phyloP scores from a whole-genome alignment of 2,797 vertebrate genomes.

The Limosa lapponica region DNA sequence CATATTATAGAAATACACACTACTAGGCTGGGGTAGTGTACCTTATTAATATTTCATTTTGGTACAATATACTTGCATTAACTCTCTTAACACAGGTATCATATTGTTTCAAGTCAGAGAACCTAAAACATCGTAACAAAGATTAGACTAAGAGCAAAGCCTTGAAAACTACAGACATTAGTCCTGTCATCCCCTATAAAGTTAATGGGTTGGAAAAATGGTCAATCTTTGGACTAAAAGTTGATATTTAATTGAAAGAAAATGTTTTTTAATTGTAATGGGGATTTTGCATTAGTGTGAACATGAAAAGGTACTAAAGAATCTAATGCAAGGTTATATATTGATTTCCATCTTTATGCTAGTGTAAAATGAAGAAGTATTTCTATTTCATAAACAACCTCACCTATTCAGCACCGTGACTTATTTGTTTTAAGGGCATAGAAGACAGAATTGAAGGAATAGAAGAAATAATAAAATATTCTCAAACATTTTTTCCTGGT shows the following conservation, averaged over 20 bases:
- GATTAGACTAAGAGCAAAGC: conserved; percentile 68
- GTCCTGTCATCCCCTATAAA: conserved; percentile 71
- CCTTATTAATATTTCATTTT: conserved; percentile 72
- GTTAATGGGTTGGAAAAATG: conserved; percentile 76
- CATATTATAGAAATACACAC: conserved; percentile 54
- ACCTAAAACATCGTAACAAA: conserved; percentile 62
- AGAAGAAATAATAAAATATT: not conserved
- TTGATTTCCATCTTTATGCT: not conserved
- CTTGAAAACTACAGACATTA: conserved; percentile 72
- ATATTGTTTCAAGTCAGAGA: conserved; percentile 64
- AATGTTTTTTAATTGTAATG: conserved; percentile 75
- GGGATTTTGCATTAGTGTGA: conserved; percentile 44
- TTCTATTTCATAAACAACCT: conserved; percentile 44
- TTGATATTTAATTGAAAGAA: conserved; percentile 78
- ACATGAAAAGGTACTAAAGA: conserved; percentile 48
- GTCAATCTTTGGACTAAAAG: conserved; percentile 74
- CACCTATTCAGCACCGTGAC: not conserved
- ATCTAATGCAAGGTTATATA: conserved; percentile 23
- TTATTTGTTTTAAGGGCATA: not conserved
- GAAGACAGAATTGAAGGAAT: not conserved
- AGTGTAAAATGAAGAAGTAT: conserved; percentile 7
- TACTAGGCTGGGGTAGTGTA: conserved; percentile 27
- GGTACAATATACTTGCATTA: conserved; percentile 72
- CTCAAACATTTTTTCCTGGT: not conserved
- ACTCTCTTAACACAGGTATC: conserved; percentile 67